Evolutionary conservation across 1,140 invertebrate species (phyloP).

Genomic region (Teleogryllus occipitalis): DNA sequence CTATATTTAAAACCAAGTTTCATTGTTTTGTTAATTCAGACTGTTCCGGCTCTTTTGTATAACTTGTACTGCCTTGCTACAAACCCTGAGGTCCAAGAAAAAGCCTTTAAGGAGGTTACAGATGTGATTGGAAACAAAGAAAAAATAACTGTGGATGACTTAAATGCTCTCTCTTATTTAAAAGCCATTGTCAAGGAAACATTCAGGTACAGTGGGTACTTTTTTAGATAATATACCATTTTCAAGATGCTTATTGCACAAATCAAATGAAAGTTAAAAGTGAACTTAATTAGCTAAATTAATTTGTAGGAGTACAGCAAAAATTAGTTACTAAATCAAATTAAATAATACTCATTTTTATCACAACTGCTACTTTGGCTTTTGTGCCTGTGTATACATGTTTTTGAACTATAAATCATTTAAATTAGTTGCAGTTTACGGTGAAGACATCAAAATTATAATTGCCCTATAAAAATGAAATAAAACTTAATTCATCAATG

Average conservation of each 20-base stretch:
- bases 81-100: slow-evolving; percentile 39
- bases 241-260: not conserved
- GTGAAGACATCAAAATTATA: too few relatives aligned
- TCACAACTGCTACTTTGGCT: too few relatives aligned
- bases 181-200: slow-evolving; percentile 52
- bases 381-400: too few relatives aligned
- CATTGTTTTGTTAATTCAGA: slow-evolving; percentile 30
- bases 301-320: not conserved
- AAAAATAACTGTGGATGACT: slow-evolving; percentile 32
- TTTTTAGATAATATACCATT: not conserved
- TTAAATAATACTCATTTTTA: not conserved
- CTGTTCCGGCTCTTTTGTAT: slow-evolving; percentile 37
- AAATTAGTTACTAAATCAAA: not conserved
- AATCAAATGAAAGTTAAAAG: not conserved
- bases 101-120: slow-evolving; percentile 39
- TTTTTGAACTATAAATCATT: too few relatives aligned
- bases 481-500: too few relatives aligned
- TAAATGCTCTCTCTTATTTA: slow-evolving; percentile 40
- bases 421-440: too few relatives aligned
- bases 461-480: too few relatives aligned
- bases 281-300: not conserved
- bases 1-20: not conserved
- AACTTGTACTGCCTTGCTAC: slow-evolving; percentile 39
- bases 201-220: slow-evolving; percentile 37
- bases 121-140: slow-evolving; percentile 26